Evolutionary conservation across 2,113 vertebrate genomes (phyloP), one percentile per base, ranked within the genome.

Genomic region (Colistium nudipinnis): DNA sequence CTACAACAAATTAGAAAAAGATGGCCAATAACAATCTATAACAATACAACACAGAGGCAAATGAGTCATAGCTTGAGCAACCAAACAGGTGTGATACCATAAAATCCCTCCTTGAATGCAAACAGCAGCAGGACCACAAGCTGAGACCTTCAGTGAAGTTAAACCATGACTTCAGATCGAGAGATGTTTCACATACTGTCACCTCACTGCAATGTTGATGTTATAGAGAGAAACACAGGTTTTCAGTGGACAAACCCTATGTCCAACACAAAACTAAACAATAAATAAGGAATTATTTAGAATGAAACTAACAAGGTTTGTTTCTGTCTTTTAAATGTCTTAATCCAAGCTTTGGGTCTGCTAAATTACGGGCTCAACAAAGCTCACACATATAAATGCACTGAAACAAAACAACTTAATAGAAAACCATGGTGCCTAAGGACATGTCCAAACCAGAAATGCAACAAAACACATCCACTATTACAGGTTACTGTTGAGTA

Each of bases 61-160:
- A 77, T 74, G 76, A 87, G 60, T 79, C 62, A 73, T 69, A 47
- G 69, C 52, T 38, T 69, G 57, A 82, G 72, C 71, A 83, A 85
- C 86, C 78, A 85, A 82, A 76, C 81, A 88, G 87, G 84, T 90
- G 88, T 57, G 59, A 69, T 61, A 19, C 57, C 57, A 83, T 76
- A 78, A 84, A 78, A 64, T 17, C 20, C n/a, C 8, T 20, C 41
- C 31, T n/a, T 59, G 31, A 72, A 87, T 54, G 75, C 73, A 75
- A 82, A 70, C 75, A 83, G 78, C 86, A 86, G 84, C 78, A 81
- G 60, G 62, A 84, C 76, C 62, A 64, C 74, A 73, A 57, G 75
- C 75, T 9, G 22, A 71, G 69, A 47, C 60, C 61, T 72, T 48
- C 41, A 4, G 49, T 70, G 19, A 16, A 20, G 33, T 41, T 59